Evolutionary conservation across 2,797 vertebrate species (phyloP), one percentile per base, ranked within the genome.

Genomic region (Apodemus agrarius): DNA sequence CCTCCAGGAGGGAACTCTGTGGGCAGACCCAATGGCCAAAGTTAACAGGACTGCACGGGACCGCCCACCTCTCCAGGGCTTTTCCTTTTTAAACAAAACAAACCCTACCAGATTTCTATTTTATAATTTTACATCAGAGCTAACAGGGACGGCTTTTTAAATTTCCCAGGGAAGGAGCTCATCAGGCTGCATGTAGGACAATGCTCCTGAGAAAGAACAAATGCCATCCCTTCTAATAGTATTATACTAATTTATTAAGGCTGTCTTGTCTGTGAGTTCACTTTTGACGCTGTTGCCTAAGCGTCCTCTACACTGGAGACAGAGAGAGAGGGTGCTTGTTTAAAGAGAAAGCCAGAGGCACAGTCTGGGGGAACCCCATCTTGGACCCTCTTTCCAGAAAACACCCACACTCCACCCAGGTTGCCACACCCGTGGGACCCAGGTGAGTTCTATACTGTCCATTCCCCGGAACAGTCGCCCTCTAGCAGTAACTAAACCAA

Each of bases 1-100:
- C 99, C 99, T 88, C 99, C 99, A 0, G 99, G 99, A 97, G 99
- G 99, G 80, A 99, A 99, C 96, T 98, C 99, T 85, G 99, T 99
- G 98, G 99, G 99, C 98, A 99, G 99, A 97, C 99, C 99, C 91
- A 99, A 98, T 19, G 99, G 99, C 98, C 99, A 99, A 97, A 99
- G 99, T 97, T 99, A 99, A 99, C 98, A 97, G 90, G 97, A 98
- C 95, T 96, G 90, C 97, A 96, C 93, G 67, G 96, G 95, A 89
- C 85, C 97, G 57, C 96, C 97, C 96, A 92, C 91, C 96, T 98
- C 95, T 95, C 94, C 96, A 96, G 95, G 98, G 98, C 98, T 98
- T 98, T 98, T 98, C 97, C 98, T 99, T 99, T 99, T 98, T 98
- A 98, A 99, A 98, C 96, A 91, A 96, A 98, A 91, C 97, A 98